Conservation (phyloP, 1,140 invertebrate species). For the Zophobas morio region DNA sequence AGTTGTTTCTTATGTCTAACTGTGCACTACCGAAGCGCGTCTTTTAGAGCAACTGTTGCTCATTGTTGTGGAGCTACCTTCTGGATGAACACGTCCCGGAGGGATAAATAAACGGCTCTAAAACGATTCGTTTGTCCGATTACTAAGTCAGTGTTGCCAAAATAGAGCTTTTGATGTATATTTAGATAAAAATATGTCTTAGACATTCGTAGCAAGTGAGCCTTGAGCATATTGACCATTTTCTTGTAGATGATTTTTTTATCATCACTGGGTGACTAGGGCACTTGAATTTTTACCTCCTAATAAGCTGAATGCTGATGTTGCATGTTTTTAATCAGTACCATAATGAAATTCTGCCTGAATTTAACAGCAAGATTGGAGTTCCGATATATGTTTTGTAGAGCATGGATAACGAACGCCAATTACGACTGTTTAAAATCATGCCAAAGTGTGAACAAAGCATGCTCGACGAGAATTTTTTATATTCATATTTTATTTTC, state of each 20-base stretch:
- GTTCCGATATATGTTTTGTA: conserved; percentile 23
- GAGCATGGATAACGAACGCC: conserved; percentile 21
- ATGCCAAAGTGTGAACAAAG: background rate
- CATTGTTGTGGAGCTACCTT: background rate
- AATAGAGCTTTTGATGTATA: conserved; percentile 45
- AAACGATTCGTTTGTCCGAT: conserved; percentile 15
- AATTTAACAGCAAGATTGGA: conserved; percentile 12
- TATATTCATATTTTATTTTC: too few relatives aligned
- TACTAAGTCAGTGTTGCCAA: conserved; percentile 15
- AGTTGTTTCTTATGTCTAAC: conserved; percentile 6
- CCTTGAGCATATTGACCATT: conserved; percentile 52
- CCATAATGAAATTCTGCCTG: conserved; percentile 12
- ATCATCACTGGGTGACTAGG: conserved; percentile 1
- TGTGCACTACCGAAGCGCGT: conserved; percentile 16
- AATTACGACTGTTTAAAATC: conserved; percentile 21
- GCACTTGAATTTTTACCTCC: conserved; percentile 5
- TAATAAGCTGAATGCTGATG: conserved; percentile 23
- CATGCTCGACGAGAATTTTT: conserved; percentile 10
- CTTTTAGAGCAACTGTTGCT: background rate
- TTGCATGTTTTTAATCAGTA: conserved; percentile 26
- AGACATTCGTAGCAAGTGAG: conserved; percentile 56
- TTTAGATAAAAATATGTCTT: conserved; percentile 40
- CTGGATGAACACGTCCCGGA: conserved; percentile 3
- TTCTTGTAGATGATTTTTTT: conserved; percentile 12
- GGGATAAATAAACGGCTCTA: background rate